Evolutionary conservation across 2,113 vertebrate genomes (phyloP).

Genomic region (Riparia riparia): DNA sequence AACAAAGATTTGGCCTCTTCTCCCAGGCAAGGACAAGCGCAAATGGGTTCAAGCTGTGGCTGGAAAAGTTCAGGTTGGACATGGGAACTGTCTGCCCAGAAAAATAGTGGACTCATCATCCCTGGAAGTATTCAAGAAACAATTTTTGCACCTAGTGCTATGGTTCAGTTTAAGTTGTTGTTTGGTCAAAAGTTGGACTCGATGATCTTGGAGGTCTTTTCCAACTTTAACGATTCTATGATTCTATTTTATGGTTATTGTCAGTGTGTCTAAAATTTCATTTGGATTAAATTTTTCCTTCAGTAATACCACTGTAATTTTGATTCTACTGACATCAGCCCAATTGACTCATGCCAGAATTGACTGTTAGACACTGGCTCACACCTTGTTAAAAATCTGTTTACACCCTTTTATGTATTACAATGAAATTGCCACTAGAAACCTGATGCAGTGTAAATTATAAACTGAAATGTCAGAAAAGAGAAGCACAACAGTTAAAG

Average conservation of each 20-base stretch:
- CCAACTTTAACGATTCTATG: background rate
- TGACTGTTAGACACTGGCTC: background rate
- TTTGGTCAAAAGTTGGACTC: background rate
- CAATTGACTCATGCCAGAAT: background rate
- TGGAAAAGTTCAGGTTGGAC: background rate
- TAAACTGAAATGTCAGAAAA: background rate
- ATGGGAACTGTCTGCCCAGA: background rate
- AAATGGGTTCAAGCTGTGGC: background rate
- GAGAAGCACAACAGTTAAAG: background rate
- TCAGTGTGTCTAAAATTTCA: background rate
- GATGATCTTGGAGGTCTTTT: background rate
- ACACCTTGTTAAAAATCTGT: conserved; percentile 17
- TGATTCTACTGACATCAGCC: background rate
- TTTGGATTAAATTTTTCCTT: background rate
- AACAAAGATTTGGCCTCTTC: background rate
- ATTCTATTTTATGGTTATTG: background rate
- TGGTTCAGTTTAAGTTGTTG: background rate
- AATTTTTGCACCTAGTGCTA: background rate
- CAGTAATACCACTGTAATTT: background rate
- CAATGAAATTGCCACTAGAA: conserved; percentile 5
- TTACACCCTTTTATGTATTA: background rate
- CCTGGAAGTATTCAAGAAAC: background rate
- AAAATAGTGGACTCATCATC: background rate
- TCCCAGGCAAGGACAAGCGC: background rate
- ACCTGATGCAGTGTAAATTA: background rate